Evolutionary conservation across 2,888 invertebrate species (phyloP).

Genomic region (Thysanoteuthis rhombus): DNA sequence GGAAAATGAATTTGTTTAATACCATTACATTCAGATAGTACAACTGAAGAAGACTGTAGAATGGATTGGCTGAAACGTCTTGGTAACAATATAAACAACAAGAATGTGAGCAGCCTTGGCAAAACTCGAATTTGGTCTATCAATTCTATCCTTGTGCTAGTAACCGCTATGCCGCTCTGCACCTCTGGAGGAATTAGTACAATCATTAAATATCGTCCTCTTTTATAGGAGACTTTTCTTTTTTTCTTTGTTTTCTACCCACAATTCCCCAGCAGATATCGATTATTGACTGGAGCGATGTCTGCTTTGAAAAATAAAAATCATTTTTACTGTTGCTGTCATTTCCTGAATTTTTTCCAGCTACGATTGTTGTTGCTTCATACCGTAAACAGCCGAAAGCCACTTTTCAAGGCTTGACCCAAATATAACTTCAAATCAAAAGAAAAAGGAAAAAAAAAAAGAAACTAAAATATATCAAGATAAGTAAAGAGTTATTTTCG

Average conservation of each 20-base stretch:
- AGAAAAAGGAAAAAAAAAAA: no score
- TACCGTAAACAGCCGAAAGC: not conserved
- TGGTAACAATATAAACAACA: no score
- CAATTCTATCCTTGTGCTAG: no score
- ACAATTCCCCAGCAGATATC: not conserved
- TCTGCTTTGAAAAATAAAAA: not conserved
- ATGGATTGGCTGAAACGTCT: no score
- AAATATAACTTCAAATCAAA: no score
- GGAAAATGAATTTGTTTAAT: no score
- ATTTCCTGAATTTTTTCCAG: not conserved
- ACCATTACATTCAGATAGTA: no score
- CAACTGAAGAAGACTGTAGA: no score
- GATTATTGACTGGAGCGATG: not conserved
- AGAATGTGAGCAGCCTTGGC: no score
- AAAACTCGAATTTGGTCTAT: no score
- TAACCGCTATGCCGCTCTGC: no score
- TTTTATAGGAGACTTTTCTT: not conserved
- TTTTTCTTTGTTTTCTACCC: not conserved
- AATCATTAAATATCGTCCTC: not conserved
- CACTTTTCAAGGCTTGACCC: not conserved
- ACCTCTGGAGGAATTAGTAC: not conserved
- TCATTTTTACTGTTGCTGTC: not conserved
- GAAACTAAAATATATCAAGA: not conserved
- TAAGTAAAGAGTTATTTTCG: not conserved
- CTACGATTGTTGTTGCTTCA: not conserved